phyloP scores from a whole-genome alignment of 2,113 vertebrate genomes.

The Scatophagus argus region DNA sequence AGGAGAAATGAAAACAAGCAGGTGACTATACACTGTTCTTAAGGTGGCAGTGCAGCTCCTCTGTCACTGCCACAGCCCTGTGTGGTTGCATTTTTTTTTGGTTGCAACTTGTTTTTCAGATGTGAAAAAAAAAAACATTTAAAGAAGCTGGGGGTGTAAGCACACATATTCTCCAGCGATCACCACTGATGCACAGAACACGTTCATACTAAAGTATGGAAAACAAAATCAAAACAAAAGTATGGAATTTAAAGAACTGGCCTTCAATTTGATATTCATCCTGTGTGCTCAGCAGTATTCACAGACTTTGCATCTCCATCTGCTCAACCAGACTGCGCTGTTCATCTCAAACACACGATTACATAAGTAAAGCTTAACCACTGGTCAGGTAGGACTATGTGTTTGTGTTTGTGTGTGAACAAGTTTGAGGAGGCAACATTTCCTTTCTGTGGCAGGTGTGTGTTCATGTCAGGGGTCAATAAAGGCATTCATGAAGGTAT shows the following conservation, averaged over 20 bases:
- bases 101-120: too few relatives aligned
- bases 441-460: slow-evolving; percentile 64
- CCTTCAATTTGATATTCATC: background rate
- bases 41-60: background rate
- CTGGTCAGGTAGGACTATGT: slow-evolving; percentile 45
- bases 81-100: too few relatives aligned
- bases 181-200: background rate
- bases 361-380: slow-evolving; percentile 54
- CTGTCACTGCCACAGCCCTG: background rate
- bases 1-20: background rate
- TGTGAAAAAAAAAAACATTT: background rate
- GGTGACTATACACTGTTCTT: background rate
- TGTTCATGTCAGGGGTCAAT: slow-evolving; percentile 57
- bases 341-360: slow-evolving; percentile 34
- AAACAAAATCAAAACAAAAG: background rate
- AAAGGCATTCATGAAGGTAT: slow-evolving; percentile 52
- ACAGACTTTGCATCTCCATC: slow-evolving; percentile 12
- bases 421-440: slow-evolving; percentile 9
- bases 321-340: slow-evolving; percentile 23
- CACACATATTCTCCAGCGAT: background rate
- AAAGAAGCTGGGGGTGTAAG: background rate
- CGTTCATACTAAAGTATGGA: slow-evolving; percentile 2
- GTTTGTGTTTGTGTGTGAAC: slow-evolving; percentile 19
- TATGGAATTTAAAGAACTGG: background rate
- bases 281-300: background rate